phyloP scores from a whole-genome alignment of 1,140 invertebrate genomes.

The Pentalonia nigronervosa region DNA sequence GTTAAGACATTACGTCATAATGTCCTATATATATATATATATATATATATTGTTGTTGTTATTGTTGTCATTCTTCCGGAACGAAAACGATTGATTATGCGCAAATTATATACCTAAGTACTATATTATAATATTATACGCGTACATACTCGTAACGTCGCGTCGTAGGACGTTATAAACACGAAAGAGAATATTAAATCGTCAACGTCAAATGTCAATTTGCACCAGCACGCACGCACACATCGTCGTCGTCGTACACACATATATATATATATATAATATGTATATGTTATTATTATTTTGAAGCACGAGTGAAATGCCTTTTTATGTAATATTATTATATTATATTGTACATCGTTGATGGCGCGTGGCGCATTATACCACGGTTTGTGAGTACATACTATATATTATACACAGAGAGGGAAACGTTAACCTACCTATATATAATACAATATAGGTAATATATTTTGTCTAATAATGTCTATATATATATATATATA shows the following conservation, averaged over 20 bases:
- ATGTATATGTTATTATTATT: slow-evolving; percentile 1
- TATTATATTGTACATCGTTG: background rate
- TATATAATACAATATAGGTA: background rate
- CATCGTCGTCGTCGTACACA: no score
- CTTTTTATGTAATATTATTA: background rate
- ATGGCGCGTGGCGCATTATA: background rate
- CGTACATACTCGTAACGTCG: no score
- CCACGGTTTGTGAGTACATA: background rate
- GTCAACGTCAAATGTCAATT: slow-evolving; percentile 4
- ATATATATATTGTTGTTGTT: no score
- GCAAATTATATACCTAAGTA: background rate
- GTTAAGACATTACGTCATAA: background rate
- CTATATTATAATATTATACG: no score
- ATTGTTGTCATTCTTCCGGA: background rate
- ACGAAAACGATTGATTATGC: background rate
- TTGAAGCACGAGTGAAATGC: background rate
- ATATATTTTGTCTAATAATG: background rate
- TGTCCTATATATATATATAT: no score
- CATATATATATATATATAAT: no score
- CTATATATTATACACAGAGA: no score
- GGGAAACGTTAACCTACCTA: background rate
- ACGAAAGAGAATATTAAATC: background rate
- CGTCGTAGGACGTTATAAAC: background rate
- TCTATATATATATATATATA: background rate
- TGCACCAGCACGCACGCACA: background rate